phyloP scores from a whole-genome alignment of 2,113 vertebrate genomes.

The Notarius lentiginosus region DNA sequence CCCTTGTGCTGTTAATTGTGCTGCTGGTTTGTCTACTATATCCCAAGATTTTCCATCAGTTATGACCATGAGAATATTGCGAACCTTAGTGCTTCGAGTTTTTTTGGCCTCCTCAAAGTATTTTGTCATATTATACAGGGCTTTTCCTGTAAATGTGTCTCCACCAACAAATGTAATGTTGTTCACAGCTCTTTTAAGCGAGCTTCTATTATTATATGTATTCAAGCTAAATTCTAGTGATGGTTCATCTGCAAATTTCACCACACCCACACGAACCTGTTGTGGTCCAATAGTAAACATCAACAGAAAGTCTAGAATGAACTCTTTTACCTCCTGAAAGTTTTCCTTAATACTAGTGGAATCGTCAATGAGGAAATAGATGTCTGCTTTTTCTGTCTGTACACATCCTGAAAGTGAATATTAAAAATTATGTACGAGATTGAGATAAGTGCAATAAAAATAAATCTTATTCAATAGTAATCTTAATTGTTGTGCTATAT shows the following conservation, averaged over 20 bases:
- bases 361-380: slow-evolving; percentile 84
- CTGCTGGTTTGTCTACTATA: slow-evolving; percentile 67
- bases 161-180: slow-evolving; percentile 62
- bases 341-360: slow-evolving; percentile 32
- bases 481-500: too few relatives aligned
- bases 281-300: slow-evolving; percentile 73
- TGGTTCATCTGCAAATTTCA: slow-evolving; percentile 67
- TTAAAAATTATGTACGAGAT: background rate
- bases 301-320: slow-evolving; percentile 72
- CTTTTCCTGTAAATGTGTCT: slow-evolving; percentile 71
- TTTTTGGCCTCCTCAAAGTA: slow-evolving; percentile 63
- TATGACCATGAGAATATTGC: slow-evolving; percentile 76
- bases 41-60: slow-evolving; percentile 80
- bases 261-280: slow-evolving; percentile 75
- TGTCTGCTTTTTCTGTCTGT: slow-evolving; percentile 80
- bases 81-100: slow-evolving; percentile 60
- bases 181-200: slow-evolving; percentile 68
- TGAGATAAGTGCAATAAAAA: background rate
- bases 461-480: too few relatives aligned
- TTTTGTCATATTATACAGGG: slow-evolving; percentile 69
- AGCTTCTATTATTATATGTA: slow-evolving; percentile 46
- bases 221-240: slow-evolving; percentile 70
- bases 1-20: slow-evolving; percentile 59
- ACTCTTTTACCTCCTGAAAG: slow-evolving; percentile 80
- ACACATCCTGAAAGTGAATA: slow-evolving; percentile 69